phyloP scores from a whole-genome alignment of 2,888 invertebrate species.

The Andrena hattorfiana region DNA sequence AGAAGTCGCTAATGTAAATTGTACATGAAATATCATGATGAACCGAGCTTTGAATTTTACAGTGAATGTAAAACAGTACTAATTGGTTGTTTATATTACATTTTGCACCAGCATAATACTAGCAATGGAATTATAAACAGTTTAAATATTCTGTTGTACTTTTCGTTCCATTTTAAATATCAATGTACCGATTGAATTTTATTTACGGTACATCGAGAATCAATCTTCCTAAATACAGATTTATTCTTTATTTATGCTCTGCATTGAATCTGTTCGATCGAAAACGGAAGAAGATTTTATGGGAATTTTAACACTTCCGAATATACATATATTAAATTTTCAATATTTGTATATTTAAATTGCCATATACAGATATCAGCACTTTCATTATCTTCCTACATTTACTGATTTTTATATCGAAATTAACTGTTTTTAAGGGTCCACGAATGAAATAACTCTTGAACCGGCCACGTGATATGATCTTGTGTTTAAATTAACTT shows the following conservation, averaged over 20 bases:
- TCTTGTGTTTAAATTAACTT: slow-evolving; percentile 13
- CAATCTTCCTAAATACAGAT: neutral
- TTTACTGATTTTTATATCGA: slow-evolving; percentile 12
- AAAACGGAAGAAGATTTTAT: neutral
- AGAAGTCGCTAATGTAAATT: slow-evolving; percentile 63
- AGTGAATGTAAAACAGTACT: slow-evolving; percentile 52
- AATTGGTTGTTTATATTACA: slow-evolving; percentile 58
- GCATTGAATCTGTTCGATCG: slow-evolving; percentile 7
- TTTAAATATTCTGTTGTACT: slow-evolving; percentile 15
- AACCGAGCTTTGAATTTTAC: slow-evolving; percentile 64
- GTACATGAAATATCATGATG: slow-evolving; percentile 57
- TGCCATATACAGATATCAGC: slow-evolving; percentile 1
- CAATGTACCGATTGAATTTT: slow-evolving; percentile 9
- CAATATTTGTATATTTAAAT: slow-evolving; percentile 10
- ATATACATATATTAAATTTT: slow-evolving; percentile 8
- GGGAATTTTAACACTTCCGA: slow-evolving; percentile 22
- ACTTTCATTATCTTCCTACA: slow-evolving; percentile 11
- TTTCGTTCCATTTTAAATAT: slow-evolving; percentile 28
- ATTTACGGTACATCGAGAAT: neutral
- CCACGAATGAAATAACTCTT: neutral
- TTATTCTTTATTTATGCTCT: slow-evolving; percentile 8
- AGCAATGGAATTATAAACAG: slow-evolving; percentile 13
- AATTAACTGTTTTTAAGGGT: slow-evolving; percentile 12
- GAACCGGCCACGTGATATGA: slow-evolving; percentile 3
- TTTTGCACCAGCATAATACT: slow-evolving; percentile 32